Evolutionary conservation across 2,888 invertebrate species (phyloP).

Genomic region (Watsonalla cultraria): DNA sequence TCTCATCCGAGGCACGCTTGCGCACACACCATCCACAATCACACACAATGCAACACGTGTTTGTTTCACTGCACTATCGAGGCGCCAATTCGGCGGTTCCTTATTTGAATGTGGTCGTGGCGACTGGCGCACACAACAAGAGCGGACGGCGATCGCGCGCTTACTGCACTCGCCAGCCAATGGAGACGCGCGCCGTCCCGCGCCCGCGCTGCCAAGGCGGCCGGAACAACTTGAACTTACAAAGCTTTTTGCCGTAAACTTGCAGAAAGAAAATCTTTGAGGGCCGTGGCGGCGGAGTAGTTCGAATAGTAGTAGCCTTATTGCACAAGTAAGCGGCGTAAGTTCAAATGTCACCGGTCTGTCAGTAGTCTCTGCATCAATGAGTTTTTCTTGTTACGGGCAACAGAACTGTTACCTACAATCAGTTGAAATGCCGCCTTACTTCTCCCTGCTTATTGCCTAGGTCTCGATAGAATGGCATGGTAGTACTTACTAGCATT

Average conservation of each 20-base stretch:
- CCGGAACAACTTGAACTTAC: slow-evolving; percentile 43
- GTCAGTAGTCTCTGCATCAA: no score
- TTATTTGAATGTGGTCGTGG: slow-evolving; percentile 12
- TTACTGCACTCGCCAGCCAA: slow-evolving; percentile 23
- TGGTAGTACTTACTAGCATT: no score
- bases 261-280: background rate
- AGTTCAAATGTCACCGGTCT: no score
- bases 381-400: no score
- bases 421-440: no score
- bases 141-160: slow-evolving; percentile 52
- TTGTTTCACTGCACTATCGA: slow-evolving; percentile 13
- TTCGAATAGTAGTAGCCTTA: no score
- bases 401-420: no score
- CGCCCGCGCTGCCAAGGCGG: slow-evolving; percentile 22
- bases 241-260: slow-evolving; percentile 61
- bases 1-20: slow-evolving; percentile 9
- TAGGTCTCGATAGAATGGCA: no score
- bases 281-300: no score
- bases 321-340: no score
- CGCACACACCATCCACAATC: slow-evolving; percentile 14
- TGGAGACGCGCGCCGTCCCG: slow-evolving; percentile 24
- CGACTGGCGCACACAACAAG: slow-evolving; percentile 28
- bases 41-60: slow-evolving; percentile 9
- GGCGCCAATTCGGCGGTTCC: slow-evolving; percentile 26
- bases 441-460: no score